A percentile compares a stretch with the other conserved stretches of the same genome.
Evolutionary conservation across 2,797 vertebrate species (phyloP).

Genomic region (Channa striata): DNA sequence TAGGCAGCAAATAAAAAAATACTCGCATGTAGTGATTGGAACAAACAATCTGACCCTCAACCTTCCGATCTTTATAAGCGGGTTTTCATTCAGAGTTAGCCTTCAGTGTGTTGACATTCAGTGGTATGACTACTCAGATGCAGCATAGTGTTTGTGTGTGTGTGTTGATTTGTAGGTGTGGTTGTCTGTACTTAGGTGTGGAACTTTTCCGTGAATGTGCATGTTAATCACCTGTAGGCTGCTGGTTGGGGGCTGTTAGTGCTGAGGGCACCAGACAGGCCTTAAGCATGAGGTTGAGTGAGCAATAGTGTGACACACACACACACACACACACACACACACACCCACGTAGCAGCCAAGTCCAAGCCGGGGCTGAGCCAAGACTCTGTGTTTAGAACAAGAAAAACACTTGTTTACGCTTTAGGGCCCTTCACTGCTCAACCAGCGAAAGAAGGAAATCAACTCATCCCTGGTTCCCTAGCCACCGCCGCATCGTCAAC

Average conservation of each 20-base stretch:
- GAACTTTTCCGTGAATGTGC: conserved; percentile 4
- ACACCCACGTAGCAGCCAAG: conserved; percentile 61
- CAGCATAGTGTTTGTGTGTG: neutral
- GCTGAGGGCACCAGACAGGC: conserved; percentile 52
- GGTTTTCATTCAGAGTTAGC: conserved; percentile 53
- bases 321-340: conserved; percentile 33
- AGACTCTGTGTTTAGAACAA: conserved; percentile 78
- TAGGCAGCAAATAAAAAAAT: conserved; percentile 69
- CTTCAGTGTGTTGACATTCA: conserved; percentile 55
- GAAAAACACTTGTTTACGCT: conserved; percentile 85
- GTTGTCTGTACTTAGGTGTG: conserved; percentile 9
- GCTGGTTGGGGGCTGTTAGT: conserved; percentile 53
- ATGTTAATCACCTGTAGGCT: conserved; percentile 61
- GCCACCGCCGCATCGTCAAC: conserved; percentile 69
- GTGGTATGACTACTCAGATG: conserved; percentile 49
- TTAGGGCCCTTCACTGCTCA: conserved; percentile 79
- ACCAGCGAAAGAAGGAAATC: conserved; percentile 78
- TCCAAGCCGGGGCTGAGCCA: conserved; percentile 69
- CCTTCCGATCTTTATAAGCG: conserved; percentile 53
- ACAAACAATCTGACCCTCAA: conserved; percentile 65
- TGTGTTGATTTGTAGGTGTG: conserved; percentile 22
- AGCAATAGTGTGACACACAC: conserved; percentile 48
- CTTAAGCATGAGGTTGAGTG: conserved; percentile 66
- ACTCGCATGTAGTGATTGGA: conserved; percentile 56
- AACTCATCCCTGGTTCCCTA: conserved; percentile 74